These are phyloP conservation scores for Bufo bufo DNA, from an alignment of 2,113 vertebrate species.

Conservation along the genomic window DNA sequence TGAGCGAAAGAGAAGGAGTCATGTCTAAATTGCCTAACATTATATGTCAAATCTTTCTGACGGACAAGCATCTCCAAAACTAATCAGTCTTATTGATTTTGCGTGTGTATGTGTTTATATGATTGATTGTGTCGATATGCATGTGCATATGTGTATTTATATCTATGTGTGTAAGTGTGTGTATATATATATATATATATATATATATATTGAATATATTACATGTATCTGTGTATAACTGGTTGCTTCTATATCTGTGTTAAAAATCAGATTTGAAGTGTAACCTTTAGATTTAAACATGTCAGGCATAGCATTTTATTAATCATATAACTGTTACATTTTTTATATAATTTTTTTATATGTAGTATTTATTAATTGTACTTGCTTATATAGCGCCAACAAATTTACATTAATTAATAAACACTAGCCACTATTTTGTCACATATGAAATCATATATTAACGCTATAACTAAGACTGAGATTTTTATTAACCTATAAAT, in stretches of 20 bases:
- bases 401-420: not conserved
- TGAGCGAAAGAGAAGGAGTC: not conserved
- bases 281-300: too few species aligned
- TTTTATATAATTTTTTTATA: too few species aligned
- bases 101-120: not conserved
- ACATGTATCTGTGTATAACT: too few species aligned
- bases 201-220: not conserved
- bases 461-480: not conserved
- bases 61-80: constrained; percentile 5
- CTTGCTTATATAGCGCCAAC: too few species aligned
- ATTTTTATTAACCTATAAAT: not conserved
- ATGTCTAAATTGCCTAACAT: constrained; percentile 24
- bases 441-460: not conserved
- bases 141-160: not conserved
- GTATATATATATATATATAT: not conserved
- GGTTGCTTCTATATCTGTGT: too few species aligned
- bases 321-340: too few species aligned
- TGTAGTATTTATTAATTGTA: too few species aligned
- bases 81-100: constrained; percentile 22
- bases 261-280: too few species aligned
- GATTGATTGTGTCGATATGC: not conserved
- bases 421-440: not conserved
- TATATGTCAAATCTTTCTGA: not conserved
- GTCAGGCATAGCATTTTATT: too few species aligned
- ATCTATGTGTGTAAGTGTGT: not conserved